Percentiles rank a stretch among this genome's conserved stretches.
Conservation (phyloP, 2,888 invertebrate species). For the Agelastica alni region DNA sequence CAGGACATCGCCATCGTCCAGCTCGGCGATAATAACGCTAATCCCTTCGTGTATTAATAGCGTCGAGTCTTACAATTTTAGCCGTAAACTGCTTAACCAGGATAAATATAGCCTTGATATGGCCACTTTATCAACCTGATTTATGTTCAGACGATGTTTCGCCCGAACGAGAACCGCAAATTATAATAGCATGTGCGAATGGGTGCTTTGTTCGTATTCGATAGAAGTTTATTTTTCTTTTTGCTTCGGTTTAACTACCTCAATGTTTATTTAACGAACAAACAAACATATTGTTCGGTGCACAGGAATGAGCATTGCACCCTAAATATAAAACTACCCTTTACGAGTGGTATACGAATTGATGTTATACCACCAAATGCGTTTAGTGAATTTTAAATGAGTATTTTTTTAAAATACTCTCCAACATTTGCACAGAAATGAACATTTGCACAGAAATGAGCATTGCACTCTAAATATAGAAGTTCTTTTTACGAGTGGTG, state of each 20-base stretch:
- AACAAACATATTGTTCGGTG: neutral
- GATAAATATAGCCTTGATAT: constrained; percentile 29
- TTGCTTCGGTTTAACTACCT: constrained; percentile 3
- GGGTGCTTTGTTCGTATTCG: constrained; percentile 20
- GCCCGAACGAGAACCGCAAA: constrained; percentile 22
- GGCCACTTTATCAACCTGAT: constrained; percentile 30
- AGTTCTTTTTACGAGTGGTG: no score
- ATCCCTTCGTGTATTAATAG: constrained; percentile 26
- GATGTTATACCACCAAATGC: no score
- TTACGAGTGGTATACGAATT: no score
- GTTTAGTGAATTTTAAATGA: no score
- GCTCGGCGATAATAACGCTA: constrained; percentile 28
- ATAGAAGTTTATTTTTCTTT: constrained; percentile 15
- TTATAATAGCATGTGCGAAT: constrained; percentile 23
- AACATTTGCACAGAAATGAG: no score
- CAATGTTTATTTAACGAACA: constrained; percentile 6
- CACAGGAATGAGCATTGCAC: neutral
- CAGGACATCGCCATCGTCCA: constrained; percentile 18
- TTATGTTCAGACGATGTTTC: constrained; percentile 21
- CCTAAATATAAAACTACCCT: no score
- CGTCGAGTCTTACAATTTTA: constrained; percentile 25
- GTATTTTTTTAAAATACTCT: no score
- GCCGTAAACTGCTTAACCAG: constrained; percentile 26
- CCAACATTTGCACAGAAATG: no score
- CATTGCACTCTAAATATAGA: no score